Evolutionary conservation across 2,113 vertebrate species (phyloP), one percentile per base, ranked within the genome.

Genomic region (Sarotherodon lohbergeri): DNA sequence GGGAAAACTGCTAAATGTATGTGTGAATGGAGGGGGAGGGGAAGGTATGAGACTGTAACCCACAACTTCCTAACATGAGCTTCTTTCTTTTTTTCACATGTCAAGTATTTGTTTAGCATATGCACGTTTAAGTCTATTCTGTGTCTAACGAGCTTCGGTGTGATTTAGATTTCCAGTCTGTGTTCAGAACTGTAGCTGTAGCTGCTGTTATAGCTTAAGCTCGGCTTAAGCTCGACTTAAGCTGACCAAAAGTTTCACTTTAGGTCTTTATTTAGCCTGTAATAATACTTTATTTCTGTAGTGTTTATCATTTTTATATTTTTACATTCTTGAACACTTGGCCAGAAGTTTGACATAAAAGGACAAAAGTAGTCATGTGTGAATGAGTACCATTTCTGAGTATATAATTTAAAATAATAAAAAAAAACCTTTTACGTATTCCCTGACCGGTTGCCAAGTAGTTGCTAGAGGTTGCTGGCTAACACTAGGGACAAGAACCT

Each of bases 81-180:
- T 78, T 32, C 3, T 76, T 48, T 50, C 24, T 78, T 3, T 10
- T 78, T 78, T 32, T 78, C 16, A 78, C 43, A 48, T 29, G n/a
- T 27, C 14, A 76, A 32, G 9, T 50, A 50, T 50, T 29, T 32
- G 71, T 48, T 27, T 32, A 7, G 9, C 1, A 17, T n/a, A 11
- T 1, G 32, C 5, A 11, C 0, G 2, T 36, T 7, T 63, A 22
- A 4, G 2, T 5, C n/a, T 22, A 10, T 55, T 7, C 10, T 22
- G 5, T 22, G 24, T 27, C 24, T 76, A 7, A 17, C 1, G 2
- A 32, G 17, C 27, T 50, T 13, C 2, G 4, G 34, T 22, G 11
- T 50, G 52, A 54, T 54, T 22, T n/a, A n/a, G 4, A 54, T 22
- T n/a, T n/a, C 19, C n/a, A 22, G 7, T 22, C 9, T 54, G 41